phyloP scores from a whole-genome alignment of 1,140 invertebrate genomes.

The Drosophila sucinea region DNA sequence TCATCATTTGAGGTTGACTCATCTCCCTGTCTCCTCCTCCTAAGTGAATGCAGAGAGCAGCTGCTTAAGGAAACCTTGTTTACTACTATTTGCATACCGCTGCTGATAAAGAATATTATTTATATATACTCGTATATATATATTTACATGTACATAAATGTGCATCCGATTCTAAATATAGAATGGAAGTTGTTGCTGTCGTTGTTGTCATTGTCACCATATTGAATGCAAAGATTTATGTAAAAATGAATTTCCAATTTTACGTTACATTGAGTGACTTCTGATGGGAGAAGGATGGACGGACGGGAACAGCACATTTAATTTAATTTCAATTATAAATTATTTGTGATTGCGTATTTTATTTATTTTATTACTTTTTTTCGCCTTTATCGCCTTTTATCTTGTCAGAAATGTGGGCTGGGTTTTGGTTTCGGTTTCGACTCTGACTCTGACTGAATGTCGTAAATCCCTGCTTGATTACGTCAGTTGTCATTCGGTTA shows the following conservation, averaged over 20 bases:
- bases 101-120: constrained; percentile 51
- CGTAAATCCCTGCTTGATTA: constrained; percentile 58
- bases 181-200: neutral
- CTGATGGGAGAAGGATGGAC: constrained; percentile 10
- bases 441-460: constrained; percentile 23
- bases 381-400: constrained; percentile 45
- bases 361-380: constrained; percentile 42
- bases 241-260: constrained; percentile 55
- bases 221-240: constrained; percentile 67
- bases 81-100: constrained; percentile 48
- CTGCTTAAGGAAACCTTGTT: constrained; percentile 27
- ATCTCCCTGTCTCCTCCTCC: neutral
- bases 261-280: constrained; percentile 32
- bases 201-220: constrained; percentile 14
- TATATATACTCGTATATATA: constrained; percentile 23
- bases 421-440: constrained; percentile 19
- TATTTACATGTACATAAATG: constrained; percentile 21
- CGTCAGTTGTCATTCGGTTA: constrained; percentile 46
- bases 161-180: constrained; percentile 18
- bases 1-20: constrained; percentile 45
- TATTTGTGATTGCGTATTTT: constrained; percentile 22
- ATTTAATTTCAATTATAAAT: constrained; percentile 23
- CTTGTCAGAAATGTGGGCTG: constrained; percentile 35
- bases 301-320: neutral
- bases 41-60: constrained; percentile 11